Conservation (phyloP, 2,888 invertebrate genomes). For the Norana najaformis region DNA sequence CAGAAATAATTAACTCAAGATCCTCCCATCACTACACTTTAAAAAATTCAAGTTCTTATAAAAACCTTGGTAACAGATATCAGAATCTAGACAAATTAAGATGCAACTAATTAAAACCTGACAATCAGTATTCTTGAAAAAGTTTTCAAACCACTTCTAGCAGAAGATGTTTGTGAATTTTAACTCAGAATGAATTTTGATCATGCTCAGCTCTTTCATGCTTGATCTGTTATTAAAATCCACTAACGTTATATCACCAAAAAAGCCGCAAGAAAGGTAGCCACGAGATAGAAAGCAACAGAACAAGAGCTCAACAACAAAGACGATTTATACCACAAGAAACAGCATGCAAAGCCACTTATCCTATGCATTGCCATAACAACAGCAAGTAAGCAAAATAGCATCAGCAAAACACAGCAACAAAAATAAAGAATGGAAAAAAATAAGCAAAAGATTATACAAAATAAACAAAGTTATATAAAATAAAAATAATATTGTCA, state of each 20-base stretch:
- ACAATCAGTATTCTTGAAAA: background rate
- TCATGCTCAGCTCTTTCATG: background rate
- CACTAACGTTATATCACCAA: background rate
- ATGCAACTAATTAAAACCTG: background rate
- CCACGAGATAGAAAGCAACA: background rate
- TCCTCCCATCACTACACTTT: background rate
- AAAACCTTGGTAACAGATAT: background rate
- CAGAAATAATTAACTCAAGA: background rate
- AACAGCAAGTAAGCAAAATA: too few species aligned
- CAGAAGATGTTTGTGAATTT: background rate
- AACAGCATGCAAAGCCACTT: background rate
- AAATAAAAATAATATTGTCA: background rate
- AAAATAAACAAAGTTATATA: background rate
- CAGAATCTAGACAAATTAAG: too few species aligned
- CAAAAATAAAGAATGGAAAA: background rate
- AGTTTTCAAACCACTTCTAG: background rate
- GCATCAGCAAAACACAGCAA: background rate
- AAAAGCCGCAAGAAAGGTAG: background rate
- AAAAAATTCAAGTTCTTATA: background rate
- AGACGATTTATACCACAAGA: background rate
- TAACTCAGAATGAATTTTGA: background rate
- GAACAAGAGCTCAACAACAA: background rate
- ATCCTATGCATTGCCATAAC: background rate
- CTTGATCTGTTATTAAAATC: background rate
- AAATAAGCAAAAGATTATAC: background rate